Evolutionary conservation across 92 coral and sea anemone species (phyloP).

Genomic region (Phenganax stokvisi): DNA sequence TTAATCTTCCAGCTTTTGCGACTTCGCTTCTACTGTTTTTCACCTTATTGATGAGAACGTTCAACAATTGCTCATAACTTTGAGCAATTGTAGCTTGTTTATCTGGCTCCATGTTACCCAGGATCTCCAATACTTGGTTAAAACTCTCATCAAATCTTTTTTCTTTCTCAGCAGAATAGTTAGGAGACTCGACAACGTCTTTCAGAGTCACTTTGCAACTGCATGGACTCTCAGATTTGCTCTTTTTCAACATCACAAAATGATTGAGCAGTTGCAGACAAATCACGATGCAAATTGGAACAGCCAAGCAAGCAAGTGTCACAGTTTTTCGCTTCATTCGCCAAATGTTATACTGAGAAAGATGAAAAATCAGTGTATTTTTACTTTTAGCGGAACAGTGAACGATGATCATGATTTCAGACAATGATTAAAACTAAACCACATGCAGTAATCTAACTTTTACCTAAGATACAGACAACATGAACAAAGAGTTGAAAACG

Average conservation of each 20-base stretch:
- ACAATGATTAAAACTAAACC: too few relatives aligned
- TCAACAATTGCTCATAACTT: background rate
- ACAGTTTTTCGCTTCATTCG: conserved; percentile 12
- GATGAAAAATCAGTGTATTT: background rate
- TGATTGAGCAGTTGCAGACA: conserved; percentile 64
- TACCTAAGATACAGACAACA: background rate
- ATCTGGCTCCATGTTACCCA: background rate
- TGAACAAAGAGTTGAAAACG: background rate
- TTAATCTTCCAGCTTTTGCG: background rate
- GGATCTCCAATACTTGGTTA: background rate
- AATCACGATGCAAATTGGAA: conserved; percentile 43
- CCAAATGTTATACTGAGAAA: too few relatives aligned
- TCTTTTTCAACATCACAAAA: conserved; percentile 54
- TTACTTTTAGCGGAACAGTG: background rate
- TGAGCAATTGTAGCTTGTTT: background rate
- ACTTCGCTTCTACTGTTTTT: background rate
- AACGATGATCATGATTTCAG: background rate
- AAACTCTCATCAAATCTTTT: background rate
- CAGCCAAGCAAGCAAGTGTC: conserved; percentile 49
- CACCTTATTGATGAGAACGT: background rate
- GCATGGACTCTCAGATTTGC: conserved; percentile 35
- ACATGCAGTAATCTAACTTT: background rate
- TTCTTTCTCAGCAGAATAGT: background rate
- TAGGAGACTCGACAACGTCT: background rate
- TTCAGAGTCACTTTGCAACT: background rate